Conservation (phyloP, 2,888 invertebrate genomes). For the Leucophora obtusa region DNA sequence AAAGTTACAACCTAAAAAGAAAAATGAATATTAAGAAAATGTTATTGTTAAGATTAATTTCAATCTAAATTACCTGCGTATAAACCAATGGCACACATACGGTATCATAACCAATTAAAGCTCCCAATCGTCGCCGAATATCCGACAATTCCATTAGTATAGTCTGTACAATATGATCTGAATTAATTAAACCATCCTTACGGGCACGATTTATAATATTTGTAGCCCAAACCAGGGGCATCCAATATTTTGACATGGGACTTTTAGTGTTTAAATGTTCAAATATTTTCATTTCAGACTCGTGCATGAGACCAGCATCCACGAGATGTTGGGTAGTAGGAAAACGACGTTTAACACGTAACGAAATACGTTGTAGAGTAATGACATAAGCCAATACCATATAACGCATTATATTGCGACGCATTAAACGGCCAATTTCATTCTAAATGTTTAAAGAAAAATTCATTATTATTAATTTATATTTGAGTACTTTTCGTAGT, state of each 20-base stretch:
- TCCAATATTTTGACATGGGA: constrained; percentile 95
- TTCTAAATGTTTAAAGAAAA: constrained; percentile 81
- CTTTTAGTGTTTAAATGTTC: constrained; percentile 93
- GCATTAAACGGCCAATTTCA: constrained; percentile 92
- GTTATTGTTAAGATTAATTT: background rate
- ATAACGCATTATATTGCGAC: constrained; percentile 93
- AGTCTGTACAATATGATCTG: constrained; percentile 95
- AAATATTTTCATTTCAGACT: constrained; percentile 93
- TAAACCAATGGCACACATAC: constrained; percentile 95
- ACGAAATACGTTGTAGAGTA: constrained; percentile 90
- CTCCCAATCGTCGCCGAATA: constrained; percentile 89
- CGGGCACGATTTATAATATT: constrained; percentile 93
- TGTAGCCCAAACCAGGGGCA: constrained; percentile 95
- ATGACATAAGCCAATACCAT: constrained; percentile 93
- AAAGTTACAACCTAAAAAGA: constrained; percentile 89
- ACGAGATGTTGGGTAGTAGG: constrained; percentile 94
- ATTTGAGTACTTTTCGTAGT: too few species aligned
- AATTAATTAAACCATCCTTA: constrained; percentile 89
- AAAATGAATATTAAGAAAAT: constrained; percentile 20
- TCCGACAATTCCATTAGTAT: constrained; percentile 93
- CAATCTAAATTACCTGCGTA: constrained; percentile 85
- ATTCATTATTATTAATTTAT: too few species aligned
- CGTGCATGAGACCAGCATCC: constrained; percentile 93
- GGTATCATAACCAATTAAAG: constrained; percentile 93
- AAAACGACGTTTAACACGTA: constrained; percentile 92